Evolutionary conservation across 2,113 vertebrate genomes (phyloP).

Genomic region (Capreolus pygargus): DNA sequence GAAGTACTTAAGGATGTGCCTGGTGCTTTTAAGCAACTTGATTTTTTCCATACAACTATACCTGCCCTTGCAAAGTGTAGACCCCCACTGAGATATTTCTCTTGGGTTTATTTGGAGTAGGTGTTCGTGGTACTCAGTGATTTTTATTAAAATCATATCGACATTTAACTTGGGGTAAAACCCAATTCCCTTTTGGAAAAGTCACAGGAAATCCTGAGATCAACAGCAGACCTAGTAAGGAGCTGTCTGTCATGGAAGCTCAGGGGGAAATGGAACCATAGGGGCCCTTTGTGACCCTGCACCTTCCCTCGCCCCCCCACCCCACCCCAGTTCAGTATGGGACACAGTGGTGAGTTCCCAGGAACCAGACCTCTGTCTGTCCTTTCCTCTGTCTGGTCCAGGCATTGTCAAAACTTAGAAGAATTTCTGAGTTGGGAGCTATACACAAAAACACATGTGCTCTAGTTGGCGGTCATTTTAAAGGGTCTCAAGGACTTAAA

Average conservation of each 20-base stretch:
- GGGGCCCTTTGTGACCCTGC: not conserved
- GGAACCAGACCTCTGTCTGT: not conserved
- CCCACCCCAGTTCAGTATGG: not conserved
- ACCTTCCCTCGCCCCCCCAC: not conserved
- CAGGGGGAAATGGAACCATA: not conserved
- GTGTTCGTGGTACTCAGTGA: not conserved
- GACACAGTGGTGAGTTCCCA: no score
- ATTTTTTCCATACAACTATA: rapidly evolving
- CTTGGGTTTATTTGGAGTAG: not conserved
- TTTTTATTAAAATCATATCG: not conserved
- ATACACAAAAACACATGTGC: rapidly evolving
- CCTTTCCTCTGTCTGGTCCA: not conserved
- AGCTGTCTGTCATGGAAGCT: rapidly evolving
- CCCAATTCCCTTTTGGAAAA: not conserved
- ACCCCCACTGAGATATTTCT: not conserved
- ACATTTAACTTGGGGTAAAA: not conserved
- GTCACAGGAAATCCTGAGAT: not conserved
- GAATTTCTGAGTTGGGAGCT: not conserved
- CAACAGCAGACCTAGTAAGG: not conserved
- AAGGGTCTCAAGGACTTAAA: not conserved
- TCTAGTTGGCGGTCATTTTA: no score
- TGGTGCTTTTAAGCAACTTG: not conserved
- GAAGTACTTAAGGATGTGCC: no score
- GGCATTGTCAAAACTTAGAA: not conserved
- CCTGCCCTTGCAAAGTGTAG: not conserved